Evolutionary conservation across 1,140 invertebrate genomes (phyloP), one percentile per base, ranked within the genome.

Genomic region (Bombus turneri): DNA sequence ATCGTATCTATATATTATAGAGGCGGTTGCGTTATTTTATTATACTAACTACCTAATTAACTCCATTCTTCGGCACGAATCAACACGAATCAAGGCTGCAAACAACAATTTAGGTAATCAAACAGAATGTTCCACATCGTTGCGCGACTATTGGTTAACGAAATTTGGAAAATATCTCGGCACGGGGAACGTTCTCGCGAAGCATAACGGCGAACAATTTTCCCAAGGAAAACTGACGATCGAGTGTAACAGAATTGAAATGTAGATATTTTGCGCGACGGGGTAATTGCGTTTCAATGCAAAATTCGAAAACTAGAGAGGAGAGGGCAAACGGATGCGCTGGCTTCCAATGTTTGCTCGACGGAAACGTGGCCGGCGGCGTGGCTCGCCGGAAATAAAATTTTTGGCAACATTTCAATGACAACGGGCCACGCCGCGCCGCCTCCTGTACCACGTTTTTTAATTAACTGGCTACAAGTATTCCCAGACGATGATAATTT

Each of bases 391-490:
- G 68, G 85, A 85, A 87, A 87, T 87, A 91, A 71, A 89, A 91
- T 91, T 91, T 88, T 89, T 83, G 85, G 79, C 89, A 91, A 81
- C 85, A 80, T 85, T 91, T 90, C 89, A 90, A 85, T 82, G 88
- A 85, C 78, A 71, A 89, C 69, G 57, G 66, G 31, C 13, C 12
- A 59, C 37, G 47, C 47, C 3, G 34, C 6, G 41, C 64, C 59
- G 28, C 59, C 28, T 43, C 81, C 10, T 68, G 22, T 53, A 74
- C 68, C 62, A 43, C 73, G 68, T 68, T 88, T 90, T 88, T 88
- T 83, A 91, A 91, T 91, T 91, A 91, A 91, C 64, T 34, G 34
- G 59, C 83, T 76, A 85, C 86, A 81, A 82, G 80, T 85, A 78
- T 81, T 85, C 47, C 69, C 75, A 47, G 66, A 73, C 66, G 83